Evolutionary conservation across 1,140 invertebrate genomes (phyloP).

Genomic region (Meteorus sp.): DNA sequence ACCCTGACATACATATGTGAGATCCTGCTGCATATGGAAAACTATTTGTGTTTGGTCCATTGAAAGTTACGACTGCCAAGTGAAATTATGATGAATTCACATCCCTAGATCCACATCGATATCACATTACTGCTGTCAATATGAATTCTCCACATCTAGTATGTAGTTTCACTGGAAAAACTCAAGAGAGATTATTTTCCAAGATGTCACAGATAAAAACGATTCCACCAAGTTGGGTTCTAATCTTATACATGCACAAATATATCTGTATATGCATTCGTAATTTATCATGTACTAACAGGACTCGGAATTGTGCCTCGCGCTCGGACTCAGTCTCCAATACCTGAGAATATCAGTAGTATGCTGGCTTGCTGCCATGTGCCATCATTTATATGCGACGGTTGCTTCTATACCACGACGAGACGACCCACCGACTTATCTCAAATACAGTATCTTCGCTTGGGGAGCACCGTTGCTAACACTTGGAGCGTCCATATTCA

Average conservation of each 20-base stretch:
- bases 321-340: constrained; percentile 64
- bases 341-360: constrained; percentile 65
- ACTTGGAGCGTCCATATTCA: constrained; percentile 42
- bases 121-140: too few relatives aligned
- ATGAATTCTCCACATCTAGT: too few relatives aligned
- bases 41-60: too few relatives aligned
- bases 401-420: constrained; percentile 51
- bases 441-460: constrained; percentile 58
- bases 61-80: too few relatives aligned
- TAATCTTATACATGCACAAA: neutral
- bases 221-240: neutral
- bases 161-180: neutral
- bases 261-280: neutral
- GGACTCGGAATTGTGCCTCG: constrained; percentile 67
- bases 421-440: constrained; percentile 54
- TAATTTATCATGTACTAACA: constrained; percentile 45
- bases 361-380: constrained; percentile 66
- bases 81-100: too few relatives aligned
- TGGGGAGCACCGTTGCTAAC: constrained; percentile 57
- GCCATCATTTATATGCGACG: constrained; percentile 63
- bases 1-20: too few relatives aligned
- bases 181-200: neutral
- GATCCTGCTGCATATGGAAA: too few relatives aligned
- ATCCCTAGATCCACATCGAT: too few relatives aligned
- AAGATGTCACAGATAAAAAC: neutral